A percentile compares a stretch with the other conserved stretches of the same genome.
phyloP scores from a whole-genome alignment of 2,113 vertebrate genomes.

The Melanocharis versteri region DNA sequence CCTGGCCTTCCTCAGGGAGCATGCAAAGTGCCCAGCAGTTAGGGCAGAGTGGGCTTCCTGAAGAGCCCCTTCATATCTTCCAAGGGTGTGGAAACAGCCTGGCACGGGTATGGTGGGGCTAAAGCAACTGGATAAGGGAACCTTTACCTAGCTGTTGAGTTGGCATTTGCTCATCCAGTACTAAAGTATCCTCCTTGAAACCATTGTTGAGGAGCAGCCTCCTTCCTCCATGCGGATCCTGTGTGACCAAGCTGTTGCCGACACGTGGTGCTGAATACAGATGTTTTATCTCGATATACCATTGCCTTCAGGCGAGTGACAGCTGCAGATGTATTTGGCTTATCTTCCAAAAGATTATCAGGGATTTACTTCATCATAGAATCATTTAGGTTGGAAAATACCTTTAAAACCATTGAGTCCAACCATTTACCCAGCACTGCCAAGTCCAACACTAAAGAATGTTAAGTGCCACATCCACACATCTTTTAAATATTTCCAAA shows the following conservation, averaged over 20 bases:
- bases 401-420: neutral
- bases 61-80: neutral
- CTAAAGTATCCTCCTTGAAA: neutral
- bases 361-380: neutral
- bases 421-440: rapidly evolving
- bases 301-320: neutral
- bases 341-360: neutral
- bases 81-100: neutral
- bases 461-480: neutral
- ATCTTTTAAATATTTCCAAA: neutral
- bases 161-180: neutral
- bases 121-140: neutral
- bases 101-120: neutral
- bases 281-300: neutral
- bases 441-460: neutral
- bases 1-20: neutral
- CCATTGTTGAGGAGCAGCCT: neutral
- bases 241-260: neutral
- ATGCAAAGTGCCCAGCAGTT: neutral
- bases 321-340: neutral
- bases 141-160: neutral
- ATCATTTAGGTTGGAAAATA: neutral
- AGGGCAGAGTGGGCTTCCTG: neutral
- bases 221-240: neutral
- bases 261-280: neutral